Base-by-base conservation (phyloP, 2,888 invertebrate species). In the Oligia latruncula region DNA sequence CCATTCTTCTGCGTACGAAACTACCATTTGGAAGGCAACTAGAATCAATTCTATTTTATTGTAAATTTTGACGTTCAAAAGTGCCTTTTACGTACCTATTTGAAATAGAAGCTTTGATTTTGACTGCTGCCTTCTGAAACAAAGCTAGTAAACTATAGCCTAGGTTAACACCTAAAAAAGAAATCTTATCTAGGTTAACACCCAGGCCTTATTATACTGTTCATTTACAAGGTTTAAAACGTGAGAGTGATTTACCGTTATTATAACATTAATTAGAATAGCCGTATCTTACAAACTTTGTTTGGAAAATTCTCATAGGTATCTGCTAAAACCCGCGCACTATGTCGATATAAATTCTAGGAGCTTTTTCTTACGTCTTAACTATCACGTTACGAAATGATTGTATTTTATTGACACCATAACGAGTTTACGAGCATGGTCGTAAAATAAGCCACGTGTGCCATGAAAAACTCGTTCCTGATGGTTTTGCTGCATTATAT, bases 391-490 rank as follows among this genome's bases (percentile, higher is more conserved):
- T 90, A 88, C 90, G 88, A 89, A 89, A 90, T 89, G 75, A 87
- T 85, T 83, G 83, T 90, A 82, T 90, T 91, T 90, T 90, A 89
- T 87, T 90, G 89, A 91, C 88, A 90, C 89, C 88, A 83, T 88
- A 85, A 43, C 71, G 55, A 80, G 71, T 93, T 93, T 92, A 93
- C 91, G 93, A 92, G 82, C 84, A 46, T 71, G 82, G 81, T 91
- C 91, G 89, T 93, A 90, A 93, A 93, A 87, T 74, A 74, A 79
- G 89, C 90, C 90, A 90, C 87, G 86, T 89, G 85, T 76, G 87
- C 89, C 78, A 87, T 90, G 86, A 88, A 89, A 83, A 90, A 71
- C 64, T 66, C 58, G 78, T 73, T 83, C 67, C 43, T 78, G 74
- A 74, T 79, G 35, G 74, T 68, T 55, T 75, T 43, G 58, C 65